Conservation (phyloP, 2,113 vertebrate genomes). For the Scomber colias region DNA sequence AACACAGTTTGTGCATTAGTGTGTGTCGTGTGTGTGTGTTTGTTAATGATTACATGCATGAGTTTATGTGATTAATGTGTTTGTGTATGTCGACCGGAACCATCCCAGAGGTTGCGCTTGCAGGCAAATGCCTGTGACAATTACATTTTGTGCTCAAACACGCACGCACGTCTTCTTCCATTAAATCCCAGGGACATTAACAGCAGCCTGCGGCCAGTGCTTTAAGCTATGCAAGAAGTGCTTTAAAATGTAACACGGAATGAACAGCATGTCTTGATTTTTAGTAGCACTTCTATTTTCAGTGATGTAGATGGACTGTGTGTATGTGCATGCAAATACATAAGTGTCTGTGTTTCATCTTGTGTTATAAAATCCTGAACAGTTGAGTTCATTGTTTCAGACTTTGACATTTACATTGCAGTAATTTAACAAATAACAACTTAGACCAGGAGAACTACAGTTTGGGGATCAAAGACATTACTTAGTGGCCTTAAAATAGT, state of each 20-base stretch:
- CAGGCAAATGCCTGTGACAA: constrained; percentile 69
- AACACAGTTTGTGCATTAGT: constrained; percentile 4
- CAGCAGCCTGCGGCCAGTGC: constrained; percentile 46
- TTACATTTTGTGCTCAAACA: constrained; percentile 51
- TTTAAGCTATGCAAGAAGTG: constrained; percentile 47
- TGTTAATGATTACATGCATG: constrained; percentile 52
- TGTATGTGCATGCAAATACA: not conserved
- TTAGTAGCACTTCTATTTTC: constrained; percentile 36
- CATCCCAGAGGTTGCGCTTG: constrained; percentile 60
- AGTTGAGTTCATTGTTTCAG: constrained; percentile 9
- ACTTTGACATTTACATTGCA: not conserved
- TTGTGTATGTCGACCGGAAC: constrained; percentile 56
- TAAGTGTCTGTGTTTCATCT: constrained; percentile 11
- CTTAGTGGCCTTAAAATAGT: not conserved
- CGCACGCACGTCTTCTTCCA: constrained; percentile 60
- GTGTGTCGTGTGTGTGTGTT: not conserved
- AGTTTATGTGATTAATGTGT: constrained; percentile 57
- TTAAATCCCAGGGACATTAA: constrained; percentile 66
- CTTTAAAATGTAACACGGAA: constrained; percentile 57
- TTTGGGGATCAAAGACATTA: not conserved
- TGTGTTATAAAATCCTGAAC: constrained; percentile 28
- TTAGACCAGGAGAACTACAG: not conserved
- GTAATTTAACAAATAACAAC: constrained; percentile 9
- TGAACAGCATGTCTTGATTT: constrained; percentile 34
- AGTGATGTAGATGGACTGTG: constrained; percentile 13